A percentile compares a stretch with the other conserved stretches of the same genome.
Conservation (phyloP, 2,797 vertebrate species). For the Tolypeutes matacus region DNA sequence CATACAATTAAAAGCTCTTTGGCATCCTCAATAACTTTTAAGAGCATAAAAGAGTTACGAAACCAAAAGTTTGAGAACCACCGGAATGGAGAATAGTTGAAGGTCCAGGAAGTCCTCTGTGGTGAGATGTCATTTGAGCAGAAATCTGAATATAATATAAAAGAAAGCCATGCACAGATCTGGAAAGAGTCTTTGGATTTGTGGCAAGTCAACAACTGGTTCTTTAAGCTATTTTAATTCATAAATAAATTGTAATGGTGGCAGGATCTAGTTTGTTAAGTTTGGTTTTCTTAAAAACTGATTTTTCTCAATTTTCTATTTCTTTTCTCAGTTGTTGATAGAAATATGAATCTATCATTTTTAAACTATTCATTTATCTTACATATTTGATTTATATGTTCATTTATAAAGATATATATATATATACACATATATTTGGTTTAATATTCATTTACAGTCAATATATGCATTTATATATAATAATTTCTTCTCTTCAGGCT, state of each 20-base stretch:
- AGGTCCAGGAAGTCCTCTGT: neutral
- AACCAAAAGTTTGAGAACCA: neutral
- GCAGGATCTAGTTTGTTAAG: neutral
- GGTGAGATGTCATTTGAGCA: neutral
- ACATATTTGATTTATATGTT: no score
- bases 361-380: neutral
- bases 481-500: neutral
- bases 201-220: neutral
- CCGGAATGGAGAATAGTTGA: neutral
- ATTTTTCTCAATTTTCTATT: slow-evolving; percentile 31
- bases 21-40: neutral
- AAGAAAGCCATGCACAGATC: neutral
- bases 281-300: slow-evolving; percentile 14
- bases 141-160: neutral
- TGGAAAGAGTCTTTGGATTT: neutral
- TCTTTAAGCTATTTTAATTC: neutral
- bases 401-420: no score
- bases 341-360: neutral
- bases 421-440: no score
- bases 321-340: slow-evolving; percentile 33
- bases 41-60: neutral
- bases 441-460: neutral
- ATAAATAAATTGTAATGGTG: neutral
- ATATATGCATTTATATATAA: neutral
- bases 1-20: neutral